phyloP scores from a whole-genome alignment of 1,140 invertebrate genomes.

The Ceratina calcarata region DNA sequence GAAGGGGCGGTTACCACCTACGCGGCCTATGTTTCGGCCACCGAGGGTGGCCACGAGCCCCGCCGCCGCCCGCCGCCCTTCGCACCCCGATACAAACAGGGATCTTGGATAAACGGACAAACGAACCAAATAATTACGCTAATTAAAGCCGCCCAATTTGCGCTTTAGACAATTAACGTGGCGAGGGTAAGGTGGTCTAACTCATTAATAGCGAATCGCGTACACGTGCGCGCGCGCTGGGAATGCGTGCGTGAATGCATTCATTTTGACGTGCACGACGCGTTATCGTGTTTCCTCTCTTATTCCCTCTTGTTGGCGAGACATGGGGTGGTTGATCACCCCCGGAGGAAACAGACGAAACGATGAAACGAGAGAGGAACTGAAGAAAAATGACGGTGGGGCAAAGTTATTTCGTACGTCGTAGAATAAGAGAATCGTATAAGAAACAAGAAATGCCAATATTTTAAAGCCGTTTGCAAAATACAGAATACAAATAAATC shows the following conservation, averaged over 20 bases:
- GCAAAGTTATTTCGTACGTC: slow-evolving; percentile 40
- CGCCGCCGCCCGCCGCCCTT: not conserved
- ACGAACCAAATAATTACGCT: slow-evolving; percentile 78
- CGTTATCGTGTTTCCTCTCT: slow-evolving; percentile 45
- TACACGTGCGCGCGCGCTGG: slow-evolving; percentile 11
- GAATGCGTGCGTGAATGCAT: slow-evolving; percentile 49
- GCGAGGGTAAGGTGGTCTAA: slow-evolving; percentile 69
- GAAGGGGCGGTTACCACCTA: not conserved
- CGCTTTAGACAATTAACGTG: slow-evolving; percentile 78
- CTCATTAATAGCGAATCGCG: slow-evolving; percentile 70
- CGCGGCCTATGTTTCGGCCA: not conserved
- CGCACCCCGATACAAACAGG: slow-evolving; percentile 50
- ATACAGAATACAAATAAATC: not conserved
- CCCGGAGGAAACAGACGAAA: slow-evolving; percentile 3
- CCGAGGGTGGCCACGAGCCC: too few relatives aligned
- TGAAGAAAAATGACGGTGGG: slow-evolving; percentile 26
- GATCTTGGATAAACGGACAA: slow-evolving; percentile 70
- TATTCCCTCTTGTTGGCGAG: slow-evolving; percentile 48
- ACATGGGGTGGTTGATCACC: slow-evolving; percentile 17
- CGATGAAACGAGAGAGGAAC: not conserved
- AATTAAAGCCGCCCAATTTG: slow-evolving; percentile 79
- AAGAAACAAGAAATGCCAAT: not conserved
- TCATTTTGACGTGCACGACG: slow-evolving; percentile 28
- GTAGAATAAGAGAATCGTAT: slow-evolving; percentile 17
- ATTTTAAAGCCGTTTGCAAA: too few relatives aligned